Evolutionary conservation across 2,888 invertebrate genomes (phyloP).

Genomic region (Mythimna impura): DNA sequence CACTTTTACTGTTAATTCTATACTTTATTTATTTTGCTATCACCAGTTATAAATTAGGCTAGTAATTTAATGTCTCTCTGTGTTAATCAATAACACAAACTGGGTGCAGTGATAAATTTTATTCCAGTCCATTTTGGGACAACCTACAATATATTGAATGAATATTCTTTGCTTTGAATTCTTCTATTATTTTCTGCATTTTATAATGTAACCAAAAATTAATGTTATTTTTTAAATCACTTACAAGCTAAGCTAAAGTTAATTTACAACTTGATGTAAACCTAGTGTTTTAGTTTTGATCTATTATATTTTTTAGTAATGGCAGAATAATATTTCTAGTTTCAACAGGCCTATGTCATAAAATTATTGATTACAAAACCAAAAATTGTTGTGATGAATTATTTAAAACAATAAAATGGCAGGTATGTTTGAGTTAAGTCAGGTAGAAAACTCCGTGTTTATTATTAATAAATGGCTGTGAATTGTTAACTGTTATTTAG

Average conservation of each 20-base stretch:
- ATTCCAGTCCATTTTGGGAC: too few relatives aligned
- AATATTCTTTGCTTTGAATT: too few relatives aligned
- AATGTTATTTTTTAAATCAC: too few relatives aligned
- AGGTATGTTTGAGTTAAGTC: constrained; percentile 51
- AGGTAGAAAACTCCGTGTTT: constrained; percentile 64
- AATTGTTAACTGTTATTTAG: constrained; percentile 88
- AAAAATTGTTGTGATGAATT: not conserved
- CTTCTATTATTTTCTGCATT: too few relatives aligned
- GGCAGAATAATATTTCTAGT: constrained; percentile 19
- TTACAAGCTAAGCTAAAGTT: too few relatives aligned
- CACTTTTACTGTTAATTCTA: not conserved
- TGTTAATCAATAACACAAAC: too few relatives aligned
- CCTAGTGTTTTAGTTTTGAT: not conserved
- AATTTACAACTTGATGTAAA: too few relatives aligned
- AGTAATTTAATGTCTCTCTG: too few relatives aligned
- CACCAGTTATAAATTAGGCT: constrained; percentile 2
- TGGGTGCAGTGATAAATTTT: too few relatives aligned
- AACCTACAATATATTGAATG: too few relatives aligned
- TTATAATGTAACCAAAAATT: too few relatives aligned
- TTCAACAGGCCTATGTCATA: constrained; percentile 23
- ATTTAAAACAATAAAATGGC: constrained; percentile 18
- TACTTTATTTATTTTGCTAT: constrained; percentile 7
- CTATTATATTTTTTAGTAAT: constrained; percentile 7
- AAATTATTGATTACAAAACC: not conserved
- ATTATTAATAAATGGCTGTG: constrained; percentile 87